Conservation (phyloP, 2,888 invertebrate genomes). For the Eupelmus urozonus region DNA sequence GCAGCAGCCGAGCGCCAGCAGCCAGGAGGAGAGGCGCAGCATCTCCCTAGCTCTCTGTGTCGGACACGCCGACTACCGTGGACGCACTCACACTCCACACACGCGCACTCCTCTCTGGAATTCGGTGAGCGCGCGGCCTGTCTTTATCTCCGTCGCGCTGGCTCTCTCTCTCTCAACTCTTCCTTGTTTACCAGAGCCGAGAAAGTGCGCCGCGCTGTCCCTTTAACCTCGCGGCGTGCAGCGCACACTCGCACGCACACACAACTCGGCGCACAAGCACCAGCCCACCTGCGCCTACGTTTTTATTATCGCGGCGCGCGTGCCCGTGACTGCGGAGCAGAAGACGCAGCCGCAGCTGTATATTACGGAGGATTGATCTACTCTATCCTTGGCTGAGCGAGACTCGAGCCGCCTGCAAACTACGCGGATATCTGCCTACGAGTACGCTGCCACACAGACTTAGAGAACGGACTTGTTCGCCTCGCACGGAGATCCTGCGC, state of each 20-base stretch:
- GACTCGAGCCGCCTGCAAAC: neutral
- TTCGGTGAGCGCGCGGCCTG: slow-evolving; percentile 45
- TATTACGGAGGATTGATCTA: neutral
- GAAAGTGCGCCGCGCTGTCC: too few species aligned
- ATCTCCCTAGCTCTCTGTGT: slow-evolving; percentile 36
- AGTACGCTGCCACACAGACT: neutral
- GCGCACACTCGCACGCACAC: neutral
- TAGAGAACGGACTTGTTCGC: too few species aligned
- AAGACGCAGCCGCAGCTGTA: neutral
- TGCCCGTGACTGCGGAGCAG: neutral
- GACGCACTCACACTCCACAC: slow-evolving; percentile 2
- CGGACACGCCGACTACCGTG: slow-evolving; percentile 21
- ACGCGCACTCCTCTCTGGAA: too few species aligned
- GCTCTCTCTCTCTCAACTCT: neutral
- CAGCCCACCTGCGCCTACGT: too few species aligned
- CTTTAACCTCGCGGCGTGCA: slow-evolving; percentile 33
- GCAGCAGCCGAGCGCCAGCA: slow-evolving; percentile 68
- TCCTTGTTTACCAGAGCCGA: neutral
- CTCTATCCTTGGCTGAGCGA: too few species aligned
- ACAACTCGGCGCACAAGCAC: neutral
- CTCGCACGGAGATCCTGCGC: slow-evolving; percentile 66
- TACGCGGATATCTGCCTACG: neutral
- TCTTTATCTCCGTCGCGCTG: neutral
- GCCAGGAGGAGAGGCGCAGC: slow-evolving; percentile 78
- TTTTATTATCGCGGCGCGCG: too few species aligned